Conservation (phyloP, 2,113 vertebrate species). For the Cyphomyrus discorhynchus region DNA sequence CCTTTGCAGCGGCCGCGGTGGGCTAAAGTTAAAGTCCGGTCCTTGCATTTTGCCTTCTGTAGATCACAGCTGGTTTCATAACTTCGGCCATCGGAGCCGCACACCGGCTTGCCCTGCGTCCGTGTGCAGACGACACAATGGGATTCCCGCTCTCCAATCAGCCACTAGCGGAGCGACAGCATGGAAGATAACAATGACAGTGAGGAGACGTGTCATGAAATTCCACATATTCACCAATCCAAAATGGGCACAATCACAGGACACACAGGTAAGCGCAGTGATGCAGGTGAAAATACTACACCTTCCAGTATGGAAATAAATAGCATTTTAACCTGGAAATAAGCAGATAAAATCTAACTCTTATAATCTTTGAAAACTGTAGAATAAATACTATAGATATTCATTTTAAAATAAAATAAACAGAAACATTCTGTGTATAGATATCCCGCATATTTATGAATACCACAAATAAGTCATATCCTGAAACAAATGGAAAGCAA, state of each 20-base stretch:
- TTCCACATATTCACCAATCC: not conserved
- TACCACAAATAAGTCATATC: not conserved
- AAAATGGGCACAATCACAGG: not conserved
- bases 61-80: conserved; percentile 90
- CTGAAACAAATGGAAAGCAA: not conserved
- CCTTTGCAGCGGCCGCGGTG: conserved; percentile 89
- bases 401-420: not conserved
- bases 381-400: not conserved
- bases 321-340: not conserved
- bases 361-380: not conserved
- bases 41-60: conserved; percentile 89
- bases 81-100: conserved; percentile 83
- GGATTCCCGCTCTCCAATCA: conserved; percentile 82
- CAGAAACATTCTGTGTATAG: not conserved
- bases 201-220: not conserved
- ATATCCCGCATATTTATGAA: not conserved
- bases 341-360: not conserved
- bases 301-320: not conserved
- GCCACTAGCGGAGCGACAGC: conserved; percentile 67
- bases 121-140: conserved; percentile 82
- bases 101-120: conserved; percentile 78
- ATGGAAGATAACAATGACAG: not conserved
- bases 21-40: conserved; percentile 65
- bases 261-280: not conserved
- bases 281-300: not conserved